phyloP scores from a whole-genome alignment of 2,113 vertebrate species.

The Pterocles gutturalis region DNA sequence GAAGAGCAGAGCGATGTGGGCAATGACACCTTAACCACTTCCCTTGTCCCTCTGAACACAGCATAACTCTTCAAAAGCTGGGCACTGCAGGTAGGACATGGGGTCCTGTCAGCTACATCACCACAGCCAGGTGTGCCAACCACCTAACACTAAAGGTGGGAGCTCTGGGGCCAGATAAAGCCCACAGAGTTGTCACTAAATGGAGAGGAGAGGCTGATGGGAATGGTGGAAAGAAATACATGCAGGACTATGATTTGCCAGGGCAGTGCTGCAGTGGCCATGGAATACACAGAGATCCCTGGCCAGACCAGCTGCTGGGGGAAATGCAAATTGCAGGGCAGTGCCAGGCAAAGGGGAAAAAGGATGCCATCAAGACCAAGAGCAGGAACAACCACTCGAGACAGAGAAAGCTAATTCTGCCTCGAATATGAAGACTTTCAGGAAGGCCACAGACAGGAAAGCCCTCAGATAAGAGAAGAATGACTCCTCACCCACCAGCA shows the following conservation, averaged over 20 bases:
- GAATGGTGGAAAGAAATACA: neutral
- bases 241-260: neutral
- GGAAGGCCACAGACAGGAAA: neutral
- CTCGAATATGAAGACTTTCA: neutral
- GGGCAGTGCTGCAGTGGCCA: rapidly evolving
- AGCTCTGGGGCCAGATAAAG: neutral
- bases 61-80: neutral
- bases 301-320: neutral
- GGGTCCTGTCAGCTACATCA: neutral
- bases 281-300: neutral
- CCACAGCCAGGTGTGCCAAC: neutral
- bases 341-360: neutral
- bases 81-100: neutral
- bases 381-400: neutral
- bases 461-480: neutral
- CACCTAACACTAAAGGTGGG: neutral
- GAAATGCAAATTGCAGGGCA: neutral
- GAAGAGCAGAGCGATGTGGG: neutral
- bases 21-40: neutral
- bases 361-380: neutral
- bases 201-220: neutral
- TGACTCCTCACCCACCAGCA: neutral
- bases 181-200: neutral
- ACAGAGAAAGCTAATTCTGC: neutral
- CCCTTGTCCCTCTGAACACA: neutral